Base-by-base conservation (phyloP, 2,888 invertebrate species). In the Brachyptera putata region DNA sequence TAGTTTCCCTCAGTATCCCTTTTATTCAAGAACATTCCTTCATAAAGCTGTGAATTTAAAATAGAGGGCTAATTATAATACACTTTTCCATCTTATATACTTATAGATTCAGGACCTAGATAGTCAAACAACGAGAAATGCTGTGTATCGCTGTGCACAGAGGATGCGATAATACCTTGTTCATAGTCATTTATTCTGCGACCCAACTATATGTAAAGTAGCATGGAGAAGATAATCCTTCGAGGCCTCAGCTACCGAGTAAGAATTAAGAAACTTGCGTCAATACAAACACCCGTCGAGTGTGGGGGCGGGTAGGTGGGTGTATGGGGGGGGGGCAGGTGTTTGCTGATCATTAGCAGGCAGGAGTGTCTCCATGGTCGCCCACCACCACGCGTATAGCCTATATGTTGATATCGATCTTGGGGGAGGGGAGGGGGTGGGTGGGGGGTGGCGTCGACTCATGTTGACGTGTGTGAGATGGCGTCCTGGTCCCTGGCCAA, bases 281-380 rank as follows among this genome's bases (percentile, higher is more conserved):
- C 53, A 53, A 53, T 53, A 53, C 34, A 53, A 53, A 53, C 53
- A 53, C 18, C 24, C 49, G 13, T 26, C 13, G 16, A 16, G 16
- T 11, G 26, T 25, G 49, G 3, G 5, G 49, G 13, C 1, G 25
- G 3, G 48, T 2, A 9, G 3, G 4, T 24, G 50, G 30, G 3
- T 30, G 50, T 30, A 4, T 2, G 3, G 13, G 30, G 18, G 53
- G 34, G 13, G 16, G 18, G 53, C 53, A 53, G 53, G 53, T 36
- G 53, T 53, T 53, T 53, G 53, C 53, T 36, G 53, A 53, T 53
- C 53, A 53, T 53, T 53, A 53, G 53, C 53, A 53, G 36, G 53
- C 53, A 3, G 34, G 22, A 26, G 13, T 26, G 13, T 26, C 49
- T 3, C 9, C 49, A 24, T 11, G 25, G 25, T 24, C 49, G 25